A percentile compares a stretch with the other conserved stretches of the same genome.
phyloP scores from a whole-genome alignment of 1,140 invertebrate species.

The Ylistrum balloti region DNA sequence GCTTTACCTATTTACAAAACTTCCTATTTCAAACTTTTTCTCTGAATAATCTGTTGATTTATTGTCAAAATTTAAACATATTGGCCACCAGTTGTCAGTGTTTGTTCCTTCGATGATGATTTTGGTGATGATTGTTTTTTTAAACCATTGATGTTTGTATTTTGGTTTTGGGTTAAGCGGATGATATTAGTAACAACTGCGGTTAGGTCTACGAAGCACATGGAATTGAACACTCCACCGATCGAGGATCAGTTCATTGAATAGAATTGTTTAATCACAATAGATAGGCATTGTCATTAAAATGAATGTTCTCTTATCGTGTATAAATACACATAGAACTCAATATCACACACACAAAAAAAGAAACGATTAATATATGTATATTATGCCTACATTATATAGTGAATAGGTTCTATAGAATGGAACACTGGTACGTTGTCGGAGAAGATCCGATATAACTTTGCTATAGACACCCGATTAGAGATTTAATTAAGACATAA shows the following conservation, averaged over 20 bases:
- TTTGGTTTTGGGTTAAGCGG: neutral
- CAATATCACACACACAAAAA: neutral
- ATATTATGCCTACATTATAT: neutral
- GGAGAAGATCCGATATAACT: neutral
- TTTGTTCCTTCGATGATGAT: neutral
- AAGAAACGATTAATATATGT: neutral
- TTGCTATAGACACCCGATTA: neutral
- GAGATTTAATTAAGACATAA: neutral
- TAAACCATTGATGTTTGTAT: neutral
- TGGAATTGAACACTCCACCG: neutral
- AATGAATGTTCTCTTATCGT: slow-evolving; percentile 34
- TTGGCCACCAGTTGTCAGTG: neutral
- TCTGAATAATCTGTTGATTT: neutral
- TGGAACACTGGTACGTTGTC: neutral
- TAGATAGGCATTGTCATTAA: slow-evolving; percentile 32
- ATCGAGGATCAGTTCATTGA: neutral
- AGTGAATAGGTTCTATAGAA: neutral
- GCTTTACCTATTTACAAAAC: neutral
- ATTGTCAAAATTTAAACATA: neutral
- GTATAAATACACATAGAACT: slow-evolving; percentile 13
- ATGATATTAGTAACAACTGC: neutral
- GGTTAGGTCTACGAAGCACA: slow-evolving; percentile 10
- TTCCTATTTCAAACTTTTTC: neutral
- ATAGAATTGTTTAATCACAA: slow-evolving; percentile 33
- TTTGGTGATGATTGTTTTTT: neutral